Base-by-base conservation (phyloP, 2,888 invertebrate species). In the Allophyes oxyacanthae region DNA sequence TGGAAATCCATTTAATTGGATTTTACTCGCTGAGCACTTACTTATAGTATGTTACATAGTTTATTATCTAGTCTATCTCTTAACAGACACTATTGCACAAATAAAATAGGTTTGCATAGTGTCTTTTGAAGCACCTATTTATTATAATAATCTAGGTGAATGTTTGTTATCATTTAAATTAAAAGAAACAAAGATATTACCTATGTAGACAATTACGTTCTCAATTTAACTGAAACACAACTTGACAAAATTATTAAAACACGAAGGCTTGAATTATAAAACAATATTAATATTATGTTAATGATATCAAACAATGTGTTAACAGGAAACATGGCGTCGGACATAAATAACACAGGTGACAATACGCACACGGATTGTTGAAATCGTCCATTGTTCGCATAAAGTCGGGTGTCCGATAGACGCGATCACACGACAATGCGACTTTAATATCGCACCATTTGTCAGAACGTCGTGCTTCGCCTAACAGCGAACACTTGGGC, bases 321-420 rank as follows among this genome's bases (percentile, higher is more conserved):
- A 63, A 64, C 69, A 74, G 73, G 73, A 72, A 64, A 59, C 55
- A 52, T 42, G 42, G 55, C 41, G 48, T 56, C 44, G 51, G 46
- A 26, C 52, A 67, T 50, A 68, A 64, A 67, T 62, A 52, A 65
- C 53, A 64, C 50, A 63, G 28, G 59, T 56, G 77, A 70, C 77
- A 77, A 57, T 69, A 56, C 44, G 49, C 36, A 48, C 42, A 56
- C 45, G 33, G 59, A 70, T 64, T 57, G 64, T 48, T 54, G 43
- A 56, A 58, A 66, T 70, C 40, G 28, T 37, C 56, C 64, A 77
- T 75, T 75, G 77, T 77, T 70, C 72, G 44, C 32, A 49, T 54
- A 55, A 63, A 63, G 56, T 56, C 59, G 25, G 37, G 60, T 59
- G 25, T 51, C 52, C 69, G 48, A 53, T 48, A 45, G 41, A 49